Evolutionary conservation across 2,113 vertebrate genomes (phyloP).

Genomic region (Eulacestoma nigropectus): DNA sequence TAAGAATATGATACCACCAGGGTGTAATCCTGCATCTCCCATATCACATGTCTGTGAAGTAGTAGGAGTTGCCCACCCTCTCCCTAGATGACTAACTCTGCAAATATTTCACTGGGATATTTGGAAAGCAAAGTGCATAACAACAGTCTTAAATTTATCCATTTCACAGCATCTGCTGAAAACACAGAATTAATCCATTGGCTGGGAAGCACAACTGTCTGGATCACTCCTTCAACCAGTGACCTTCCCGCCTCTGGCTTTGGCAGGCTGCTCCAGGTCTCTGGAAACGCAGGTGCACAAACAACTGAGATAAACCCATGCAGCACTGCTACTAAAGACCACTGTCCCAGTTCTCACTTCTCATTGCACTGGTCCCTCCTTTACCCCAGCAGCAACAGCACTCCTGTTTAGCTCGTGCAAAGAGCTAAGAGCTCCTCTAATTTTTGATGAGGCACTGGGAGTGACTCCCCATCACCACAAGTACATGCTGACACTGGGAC

Average conservation of each 20-base stretch:
- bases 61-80: neutral
- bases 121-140: neutral
- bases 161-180: neutral
- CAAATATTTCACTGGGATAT: neutral
- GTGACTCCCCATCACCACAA: neutral
- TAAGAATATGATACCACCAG: neutral
- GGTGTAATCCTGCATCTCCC: neutral
- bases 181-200: neutral
- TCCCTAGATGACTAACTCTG: neutral
- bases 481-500: neutral
- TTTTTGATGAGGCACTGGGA: neutral
- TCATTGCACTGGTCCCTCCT: neutral
- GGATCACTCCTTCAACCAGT: neutral
- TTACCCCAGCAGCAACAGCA: fast-evolving
- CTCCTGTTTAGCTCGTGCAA: fast-evolving
- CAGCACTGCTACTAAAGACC: neutral
- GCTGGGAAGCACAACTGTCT: neutral
- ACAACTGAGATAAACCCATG: neutral
- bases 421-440: neutral
- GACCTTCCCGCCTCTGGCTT: neutral
- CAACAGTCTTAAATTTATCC: neutral
- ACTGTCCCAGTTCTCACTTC: neutral
- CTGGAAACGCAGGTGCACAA: neutral
- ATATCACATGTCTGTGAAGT: neutral
- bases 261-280: neutral